Conservation (phyloP, 2,113 vertebrate genomes). For the Asarcornis scutulata region DNA sequence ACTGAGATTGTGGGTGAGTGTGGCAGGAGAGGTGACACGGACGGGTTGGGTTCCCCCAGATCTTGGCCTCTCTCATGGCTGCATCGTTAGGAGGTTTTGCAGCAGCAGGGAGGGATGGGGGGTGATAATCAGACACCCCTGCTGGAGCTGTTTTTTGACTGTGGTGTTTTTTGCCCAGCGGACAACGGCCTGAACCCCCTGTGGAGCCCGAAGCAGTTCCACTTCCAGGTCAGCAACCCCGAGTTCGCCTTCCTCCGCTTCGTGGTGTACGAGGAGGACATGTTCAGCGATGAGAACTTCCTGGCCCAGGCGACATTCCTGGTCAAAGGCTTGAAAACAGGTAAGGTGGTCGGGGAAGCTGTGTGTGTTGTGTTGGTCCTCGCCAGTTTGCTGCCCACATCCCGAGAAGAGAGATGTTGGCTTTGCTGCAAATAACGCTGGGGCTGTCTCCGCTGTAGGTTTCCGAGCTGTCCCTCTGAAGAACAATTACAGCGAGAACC, state of each 20-base stretch:
- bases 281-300: slow-evolving; percentile 99
- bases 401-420: neutral
- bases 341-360: slow-evolving; percentile 31
- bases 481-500: slow-evolving; percentile 96
- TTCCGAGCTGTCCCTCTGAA: slow-evolving; percentile 94
- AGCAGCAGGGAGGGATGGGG: too few relatives aligned
- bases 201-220: slow-evolving; percentile 90
- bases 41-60: neutral
- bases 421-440: fast-evolving
- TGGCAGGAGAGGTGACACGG: neutral
- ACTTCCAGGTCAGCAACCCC: slow-evolving; percentile 90
- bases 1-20: slow-evolving; percentile 93
- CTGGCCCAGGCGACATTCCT: slow-evolving; percentile 95
- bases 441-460: slow-evolving; percentile 72
- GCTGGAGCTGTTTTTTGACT: neutral
- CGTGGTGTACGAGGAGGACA: slow-evolving; percentile 97
- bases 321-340: slow-evolving; percentile 92
- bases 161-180: slow-evolving; percentile 73
- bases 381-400: neutral
- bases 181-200: slow-evolving; percentile 96
- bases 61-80: neutral
- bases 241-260: slow-evolving; percentile 95
- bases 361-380: neutral
- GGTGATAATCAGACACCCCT: neutral
- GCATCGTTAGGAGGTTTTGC: neutral